These are phyloP conservation scores for Eucriotettix oculatus DNA, from an alignment of 2,888 invertebrate genomes.

Conservation along the genomic window DNA sequence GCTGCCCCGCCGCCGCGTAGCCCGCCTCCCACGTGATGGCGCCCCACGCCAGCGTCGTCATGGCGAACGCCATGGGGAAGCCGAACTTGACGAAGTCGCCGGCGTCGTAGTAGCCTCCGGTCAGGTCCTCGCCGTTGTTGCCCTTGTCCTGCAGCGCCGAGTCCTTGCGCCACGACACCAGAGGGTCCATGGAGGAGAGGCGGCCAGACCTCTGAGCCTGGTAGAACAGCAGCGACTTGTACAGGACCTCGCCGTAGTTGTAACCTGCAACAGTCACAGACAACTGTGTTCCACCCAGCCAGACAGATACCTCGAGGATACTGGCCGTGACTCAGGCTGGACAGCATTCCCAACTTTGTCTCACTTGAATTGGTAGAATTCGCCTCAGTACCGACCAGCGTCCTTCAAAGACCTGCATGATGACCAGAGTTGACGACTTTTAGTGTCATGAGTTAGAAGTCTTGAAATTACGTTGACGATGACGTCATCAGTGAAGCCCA, in stretches of 20 bases:
- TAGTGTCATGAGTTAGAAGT: too few relatives aligned
- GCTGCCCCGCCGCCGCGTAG: neutral
- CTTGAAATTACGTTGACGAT: too few relatives aligned
- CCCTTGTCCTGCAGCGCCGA: conserved; percentile 14
- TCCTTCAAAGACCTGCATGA: too few relatives aligned
- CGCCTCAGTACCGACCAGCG: too few relatives aligned
- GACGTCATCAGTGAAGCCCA: too few relatives aligned
- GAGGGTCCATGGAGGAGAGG: conserved; percentile 11
- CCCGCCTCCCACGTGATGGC: neutral
- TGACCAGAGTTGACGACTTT: too few relatives aligned
- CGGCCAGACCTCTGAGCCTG: conserved; percentile 16
- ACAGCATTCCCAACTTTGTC: too few relatives aligned
- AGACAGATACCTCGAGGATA: too few relatives aligned
- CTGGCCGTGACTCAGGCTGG: too few relatives aligned
- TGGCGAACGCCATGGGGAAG: neutral
- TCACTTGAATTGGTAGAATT: too few relatives aligned
- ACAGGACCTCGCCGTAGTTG: conserved; percentile 12
- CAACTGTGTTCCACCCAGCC: too few relatives aligned
- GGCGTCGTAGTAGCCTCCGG: conserved; percentile 5
- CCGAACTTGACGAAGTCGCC: neutral
- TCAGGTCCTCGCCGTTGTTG: conserved; percentile 8
- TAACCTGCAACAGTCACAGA: conserved; percentile 4
- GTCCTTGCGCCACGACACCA: conserved; percentile 13
- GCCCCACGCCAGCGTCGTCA: neutral
- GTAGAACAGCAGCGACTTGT: conserved; percentile 14